Conservation (phyloP, 1,140 invertebrate genomes). For the Drosophila pandora region DNA sequence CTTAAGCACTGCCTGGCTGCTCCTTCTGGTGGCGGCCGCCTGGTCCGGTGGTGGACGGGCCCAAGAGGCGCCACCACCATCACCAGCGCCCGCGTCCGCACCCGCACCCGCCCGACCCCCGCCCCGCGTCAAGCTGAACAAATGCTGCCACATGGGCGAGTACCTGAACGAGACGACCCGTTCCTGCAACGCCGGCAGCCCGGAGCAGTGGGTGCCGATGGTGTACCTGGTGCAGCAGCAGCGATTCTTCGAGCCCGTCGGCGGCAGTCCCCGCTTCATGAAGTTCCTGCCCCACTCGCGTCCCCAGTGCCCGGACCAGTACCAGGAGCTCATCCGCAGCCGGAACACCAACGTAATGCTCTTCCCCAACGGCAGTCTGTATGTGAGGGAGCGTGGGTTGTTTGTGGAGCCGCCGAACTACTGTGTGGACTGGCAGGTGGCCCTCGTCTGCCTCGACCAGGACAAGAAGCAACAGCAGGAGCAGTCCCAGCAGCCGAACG, state of each 20-base stretch:
- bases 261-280: constrained; percentile 67
- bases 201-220: constrained; percentile 71
- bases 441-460: constrained; percentile 85
- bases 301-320: constrained; percentile 46
- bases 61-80: neutral
- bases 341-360: constrained; percentile 60
- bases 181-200: constrained; percentile 64
- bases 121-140: constrained; percentile 71
- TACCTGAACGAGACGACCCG: constrained; percentile 59
- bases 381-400: constrained; percentile 80
- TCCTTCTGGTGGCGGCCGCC: neutral
- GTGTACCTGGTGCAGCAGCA: constrained; percentile 64
- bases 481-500: constrained; percentile 51
- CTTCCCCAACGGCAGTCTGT: constrained; percentile 86
- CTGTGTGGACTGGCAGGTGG: constrained; percentile 86
- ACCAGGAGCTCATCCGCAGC: constrained; percentile 59
- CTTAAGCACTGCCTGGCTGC: neutral
- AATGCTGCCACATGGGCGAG: constrained; percentile 80
- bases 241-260: constrained; percentile 63
- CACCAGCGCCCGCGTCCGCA: neutral
- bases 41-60: neutral
- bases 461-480: constrained; percentile 27
- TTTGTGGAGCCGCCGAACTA: constrained; percentile 84
- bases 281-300: constrained; percentile 63
- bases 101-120: constrained; percentile 18